Conservation (phyloP, 2,797 vertebrate species). For the Bryconaethiops microstoma region DNA sequence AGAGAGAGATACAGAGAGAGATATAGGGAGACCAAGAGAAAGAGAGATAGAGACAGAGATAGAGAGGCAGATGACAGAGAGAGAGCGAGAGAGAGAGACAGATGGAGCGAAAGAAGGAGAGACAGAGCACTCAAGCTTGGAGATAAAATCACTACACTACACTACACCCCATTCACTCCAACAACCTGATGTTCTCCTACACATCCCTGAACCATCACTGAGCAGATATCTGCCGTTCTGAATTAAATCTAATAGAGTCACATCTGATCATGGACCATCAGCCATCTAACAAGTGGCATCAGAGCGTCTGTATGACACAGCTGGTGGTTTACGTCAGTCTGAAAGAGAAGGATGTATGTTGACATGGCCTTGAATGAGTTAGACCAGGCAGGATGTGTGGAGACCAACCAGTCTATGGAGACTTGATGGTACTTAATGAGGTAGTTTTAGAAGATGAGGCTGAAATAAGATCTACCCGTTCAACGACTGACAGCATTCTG, state of each 20-base stretch:
- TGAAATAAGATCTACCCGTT: too few relatives aligned
- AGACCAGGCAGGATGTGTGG: neutral
- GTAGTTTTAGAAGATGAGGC: too few relatives aligned
- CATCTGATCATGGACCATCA: neutral
- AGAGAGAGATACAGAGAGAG: too few relatives aligned
- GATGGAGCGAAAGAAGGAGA: neutral
- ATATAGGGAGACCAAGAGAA: too few relatives aligned
- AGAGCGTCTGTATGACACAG: neutral
- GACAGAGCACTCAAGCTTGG: slow-evolving; percentile 6
- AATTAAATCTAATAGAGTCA: neutral
- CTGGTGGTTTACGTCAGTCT: too few relatives aligned
- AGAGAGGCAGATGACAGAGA: too few relatives aligned
- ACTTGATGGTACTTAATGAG: too few relatives aligned
- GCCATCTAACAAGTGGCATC: neutral
- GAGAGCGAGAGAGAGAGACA: too few relatives aligned
- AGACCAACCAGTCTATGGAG: too few relatives aligned
- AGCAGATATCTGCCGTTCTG: neutral
- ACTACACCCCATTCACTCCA: slow-evolving; percentile 9
- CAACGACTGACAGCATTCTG: too few relatives aligned
- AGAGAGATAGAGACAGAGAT: too few relatives aligned
- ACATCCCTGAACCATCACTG: neutral
- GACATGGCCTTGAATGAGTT: neutral
- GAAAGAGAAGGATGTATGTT: neutral
- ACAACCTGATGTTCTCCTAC: neutral
- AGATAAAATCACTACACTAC: neutral